phyloP scores from a whole-genome alignment of 2,888 invertebrate genomes.

The Elmis aenea region DNA sequence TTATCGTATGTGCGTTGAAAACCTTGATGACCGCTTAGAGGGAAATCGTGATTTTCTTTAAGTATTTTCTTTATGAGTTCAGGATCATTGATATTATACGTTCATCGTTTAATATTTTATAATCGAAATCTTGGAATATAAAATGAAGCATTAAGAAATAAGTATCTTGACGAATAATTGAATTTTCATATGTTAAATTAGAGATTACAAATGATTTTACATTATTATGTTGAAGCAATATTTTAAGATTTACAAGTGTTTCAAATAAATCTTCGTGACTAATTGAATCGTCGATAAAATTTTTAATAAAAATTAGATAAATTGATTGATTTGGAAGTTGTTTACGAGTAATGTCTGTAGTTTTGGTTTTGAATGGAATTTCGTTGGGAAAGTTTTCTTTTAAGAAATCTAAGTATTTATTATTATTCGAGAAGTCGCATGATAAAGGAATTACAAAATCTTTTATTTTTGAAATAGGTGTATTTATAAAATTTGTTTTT shows the following conservation, averaged over 20 bases:
- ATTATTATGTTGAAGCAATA: conserved; percentile 5
- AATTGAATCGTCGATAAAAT: conserved; percentile 5
- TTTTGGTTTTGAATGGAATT: too few relatives aligned
- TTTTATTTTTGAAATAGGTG: too few relatives aligned
- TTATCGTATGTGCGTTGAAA: too few relatives aligned
- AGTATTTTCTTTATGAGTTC: conserved; percentile 11
- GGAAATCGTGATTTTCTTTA: conserved; percentile 19
- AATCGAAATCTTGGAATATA: conserved; percentile 5
- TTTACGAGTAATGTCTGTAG: too few relatives aligned
- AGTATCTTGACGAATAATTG: conserved; percentile 6
- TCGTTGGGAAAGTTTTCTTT: too few relatives aligned
- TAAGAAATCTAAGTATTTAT: too few relatives aligned
- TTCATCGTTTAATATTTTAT: conserved; percentile 8
- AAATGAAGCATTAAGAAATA: conserved; percentile 6
- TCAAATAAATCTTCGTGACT: conserved; percentile 7
- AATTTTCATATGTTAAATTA: conserved; percentile 3
- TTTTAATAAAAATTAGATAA: conserved; percentile 6
- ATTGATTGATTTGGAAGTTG: conserved; percentile 2
- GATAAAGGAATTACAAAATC: too few relatives aligned
- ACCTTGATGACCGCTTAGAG: conserved; percentile 22
- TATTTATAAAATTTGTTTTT: too few relatives aligned
- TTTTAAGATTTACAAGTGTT: conserved; percentile 3
- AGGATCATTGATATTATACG: conserved; percentile 3
- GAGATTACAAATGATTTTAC: conserved; percentile 2
- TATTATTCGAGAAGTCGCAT: too few relatives aligned